A percentile compares a stretch with the other conserved stretches of the same genome.
Conservation (phyloP, 2,113 vertebrate genomes). For the Romanogobio albipinnatus region DNA sequence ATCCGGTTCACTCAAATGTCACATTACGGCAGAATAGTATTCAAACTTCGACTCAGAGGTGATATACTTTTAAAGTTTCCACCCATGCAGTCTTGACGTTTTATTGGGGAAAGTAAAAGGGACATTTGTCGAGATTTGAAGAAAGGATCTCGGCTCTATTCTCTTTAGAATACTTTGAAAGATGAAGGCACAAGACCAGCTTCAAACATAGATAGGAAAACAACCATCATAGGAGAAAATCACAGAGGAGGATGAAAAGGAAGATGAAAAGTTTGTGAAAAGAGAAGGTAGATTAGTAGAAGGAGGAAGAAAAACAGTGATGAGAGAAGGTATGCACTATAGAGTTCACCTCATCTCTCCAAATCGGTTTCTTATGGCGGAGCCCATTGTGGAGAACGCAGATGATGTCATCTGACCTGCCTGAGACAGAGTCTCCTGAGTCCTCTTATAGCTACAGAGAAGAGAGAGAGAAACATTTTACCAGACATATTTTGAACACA, state of each 20-base stretch:
- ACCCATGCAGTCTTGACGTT: background rate
- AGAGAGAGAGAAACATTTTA: constrained; percentile 28
- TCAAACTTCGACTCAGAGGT: background rate
- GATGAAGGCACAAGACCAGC: background rate
- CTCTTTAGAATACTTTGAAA: background rate
- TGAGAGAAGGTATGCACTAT: background rate
- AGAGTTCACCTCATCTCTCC: constrained; percentile 88
- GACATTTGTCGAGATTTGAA: background rate
- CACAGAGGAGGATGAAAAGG: background rate
- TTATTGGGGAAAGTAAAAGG: background rate
- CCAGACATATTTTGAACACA: background rate
- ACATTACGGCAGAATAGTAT: background rate
- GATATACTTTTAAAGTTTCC: background rate
- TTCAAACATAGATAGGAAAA: background rate
- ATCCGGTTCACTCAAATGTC: background rate
- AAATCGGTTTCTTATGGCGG: constrained; percentile 87
- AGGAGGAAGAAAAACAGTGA: background rate
- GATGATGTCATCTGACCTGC: constrained; percentile 91
- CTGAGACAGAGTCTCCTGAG: constrained; percentile 89
- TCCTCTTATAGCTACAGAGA: constrained; percentile 86
- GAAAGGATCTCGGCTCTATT: background rate
- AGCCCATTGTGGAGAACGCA: constrained; percentile 85
- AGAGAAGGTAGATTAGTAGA: background rate
- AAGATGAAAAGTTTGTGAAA: constrained; percentile 31
- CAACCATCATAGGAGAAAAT: background rate